Evolutionary conservation across 2,113 vertebrate species (phyloP).

Genomic region (Naja naja): DNA sequence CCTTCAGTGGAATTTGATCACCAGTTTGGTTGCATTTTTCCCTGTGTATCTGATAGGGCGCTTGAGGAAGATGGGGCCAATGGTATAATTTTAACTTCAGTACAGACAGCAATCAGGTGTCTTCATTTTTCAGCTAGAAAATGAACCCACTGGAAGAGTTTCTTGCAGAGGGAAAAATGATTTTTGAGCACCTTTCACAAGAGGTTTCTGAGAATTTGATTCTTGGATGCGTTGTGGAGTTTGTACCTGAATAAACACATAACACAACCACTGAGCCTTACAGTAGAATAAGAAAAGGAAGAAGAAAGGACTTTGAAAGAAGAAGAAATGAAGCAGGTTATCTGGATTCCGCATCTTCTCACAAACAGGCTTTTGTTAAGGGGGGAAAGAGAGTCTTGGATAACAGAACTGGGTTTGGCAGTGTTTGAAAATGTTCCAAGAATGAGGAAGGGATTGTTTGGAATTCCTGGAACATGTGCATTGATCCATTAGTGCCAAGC

Average conservation of each 20-base stretch:
- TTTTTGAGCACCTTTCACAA: slow-evolving; percentile 51
- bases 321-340: background rate
- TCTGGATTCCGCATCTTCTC: background rate
- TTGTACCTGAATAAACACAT: slow-evolving; percentile 21
- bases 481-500: background rate
- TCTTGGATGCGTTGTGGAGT: slow-evolving; percentile 12
- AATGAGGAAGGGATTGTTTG: background rate
- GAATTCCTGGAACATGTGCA: background rate
- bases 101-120: slow-evolving; percentile 72
- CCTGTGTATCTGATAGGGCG: slow-evolving; percentile 65
- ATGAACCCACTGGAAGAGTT: slow-evolving; percentile 61
- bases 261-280: slow-evolving; percentile 8
- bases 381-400: background rate
- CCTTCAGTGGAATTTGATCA: slow-evolving; percentile 62
- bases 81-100: slow-evolving; percentile 54
- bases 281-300: background rate
- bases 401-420: background rate
- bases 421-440: background rate
- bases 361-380: background rate
- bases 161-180: slow-evolving; percentile 58
- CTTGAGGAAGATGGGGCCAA: slow-evolving; percentile 60
- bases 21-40: slow-evolving; percentile 54
- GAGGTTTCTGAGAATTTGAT: slow-evolving; percentile 47
- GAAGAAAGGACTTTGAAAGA: slow-evolving; percentile 3
- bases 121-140: slow-evolving; percentile 69